Evolutionary conservation across 2,113 vertebrate species (phyloP), one percentile per base, ranked within the genome.

Genomic region (Paracanthobrama guichenoti): DNA sequence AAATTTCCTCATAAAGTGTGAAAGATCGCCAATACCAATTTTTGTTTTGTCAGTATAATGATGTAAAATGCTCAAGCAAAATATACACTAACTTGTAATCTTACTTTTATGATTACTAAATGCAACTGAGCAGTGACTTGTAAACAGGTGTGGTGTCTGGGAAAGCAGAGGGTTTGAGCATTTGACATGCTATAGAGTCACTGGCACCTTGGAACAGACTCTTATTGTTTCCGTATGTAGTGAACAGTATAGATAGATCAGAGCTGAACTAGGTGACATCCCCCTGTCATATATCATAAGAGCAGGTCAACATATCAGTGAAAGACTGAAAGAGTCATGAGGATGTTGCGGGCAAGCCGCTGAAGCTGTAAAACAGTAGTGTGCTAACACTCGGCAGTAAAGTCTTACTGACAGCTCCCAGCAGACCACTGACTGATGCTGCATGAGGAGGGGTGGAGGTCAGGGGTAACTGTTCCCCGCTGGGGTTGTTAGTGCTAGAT

Each of bases 401-500:
- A 80, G 14, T 39, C 28, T 69, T 48, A 50, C 31, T 82, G 80
- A 82, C 46, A 71, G 20, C 80, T 71, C 66, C 48, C 64, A 55
- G 80, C 66, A 82, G 80, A 82, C 13, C 35, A 2, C 24, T 44
- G 76, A 79, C 35, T 60, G 55, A 79, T 79, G 44, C 10, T 67
- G 24, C 16, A 46, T 67, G 79, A 31, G 24, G 26, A 66, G 42
- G 60, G 20, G 80, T 57, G 31, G 4, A 82, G 80, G 42, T 80
- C 42, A 48, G 28, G 64, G 60, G 24, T 71, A 67, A 69, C 35
- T 69, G 24, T 39, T 35, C 26, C 46, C 48, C n/a, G 9, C 26
- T 60, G 22, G 46, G 4, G 18, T 62, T 48, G 11, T 28, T 35
- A 74, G 24, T 24, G 69, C 2, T 44, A 26, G 31, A 48, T 50